phyloP scores from a whole-genome alignment of 2,888 invertebrate genomes.

The Apodemia mormo region DNA sequence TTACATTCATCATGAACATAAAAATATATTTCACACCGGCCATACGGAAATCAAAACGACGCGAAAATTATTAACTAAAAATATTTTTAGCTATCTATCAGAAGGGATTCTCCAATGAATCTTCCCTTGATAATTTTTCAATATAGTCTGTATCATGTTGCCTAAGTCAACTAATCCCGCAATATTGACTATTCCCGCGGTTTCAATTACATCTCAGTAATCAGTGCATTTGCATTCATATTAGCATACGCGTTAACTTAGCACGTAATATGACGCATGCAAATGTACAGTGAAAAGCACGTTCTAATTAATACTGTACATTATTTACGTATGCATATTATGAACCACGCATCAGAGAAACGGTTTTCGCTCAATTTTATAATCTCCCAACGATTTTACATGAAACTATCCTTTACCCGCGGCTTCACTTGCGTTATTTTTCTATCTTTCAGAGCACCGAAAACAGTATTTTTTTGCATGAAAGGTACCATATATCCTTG shows the following conservation, averaged over 20 bases:
- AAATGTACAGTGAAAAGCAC: not conserved
- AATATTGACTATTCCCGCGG: constrained; percentile 3
- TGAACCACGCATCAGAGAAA: not conserved
- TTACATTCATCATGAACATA: no score
- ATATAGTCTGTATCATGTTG: not conserved
- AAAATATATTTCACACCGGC: no score
- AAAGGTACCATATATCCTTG: no score
- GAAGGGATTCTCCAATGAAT: not conserved
- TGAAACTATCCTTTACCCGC: no score
- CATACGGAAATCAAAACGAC: no score
- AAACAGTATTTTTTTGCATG: no score
- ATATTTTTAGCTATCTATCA: no score
- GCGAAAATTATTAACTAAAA: no score
- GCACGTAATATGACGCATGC: constrained; percentile 1
- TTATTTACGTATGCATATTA: not conserved
- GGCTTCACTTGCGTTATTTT: no score
- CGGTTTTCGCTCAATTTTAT: not conserved
- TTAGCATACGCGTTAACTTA: constrained; percentile 3
- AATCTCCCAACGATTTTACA: not conserved
- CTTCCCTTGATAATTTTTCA: not conserved
- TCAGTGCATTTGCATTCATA: constrained; percentile 10
- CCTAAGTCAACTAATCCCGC: not conserved
- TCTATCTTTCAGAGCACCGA: no score
- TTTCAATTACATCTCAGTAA: constrained; percentile 4
- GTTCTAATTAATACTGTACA: constrained; percentile 10